Base-by-base conservation (phyloP, 1,140 invertebrate species). In the Cheumatopsyche charites region DNA sequence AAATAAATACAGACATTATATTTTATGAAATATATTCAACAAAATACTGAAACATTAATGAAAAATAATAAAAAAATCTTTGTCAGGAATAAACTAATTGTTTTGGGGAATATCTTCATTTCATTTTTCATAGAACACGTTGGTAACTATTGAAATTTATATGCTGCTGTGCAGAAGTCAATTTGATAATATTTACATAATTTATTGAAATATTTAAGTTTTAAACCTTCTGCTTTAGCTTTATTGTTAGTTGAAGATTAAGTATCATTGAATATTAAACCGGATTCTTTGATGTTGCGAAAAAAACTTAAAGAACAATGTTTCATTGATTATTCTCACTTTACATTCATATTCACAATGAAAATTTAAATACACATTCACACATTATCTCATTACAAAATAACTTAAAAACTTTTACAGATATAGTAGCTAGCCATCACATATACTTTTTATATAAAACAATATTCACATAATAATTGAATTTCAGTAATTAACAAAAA, bases 281-380 rank as follows among this genome's bases (percentile, higher is more conserved):
- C 29, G 3, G 29, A 36, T 36, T 36, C 29, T 36, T 36, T 36
- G 29, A 36, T 36, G 29, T 36, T 36, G 29, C 3, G 29, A 36
- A n/a, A n/a, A n/a, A n/a, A 36, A 36, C 19, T 15, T 15, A 52
- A 52, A 52, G n/a, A 17, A 52, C 19, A 17, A 52, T 19, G 17
- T n/a, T 15, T 45, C 17, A 52, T 17, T 1, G 19, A 52, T 52
- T 52, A 52, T 2, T 52, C 47, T 17, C 19, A 52, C 19, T 19
- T 17, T 52, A 52, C 47, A 62, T 62, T 62, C 11, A n/a, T 36
- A 62, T 36, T 62, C 23, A 62, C 58, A 62, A 26, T 62, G 26
- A 12, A 62, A 1, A 36, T 13, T 62, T 62, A 62, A 26, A 62
- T 25, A 21, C 26, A 12, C 26, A 25, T 25, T 62, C 26, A 12